Evolutionary conservation across 2,888 invertebrate genomes (phyloP).

Genomic region (Epistrophe eligans): DNA sequence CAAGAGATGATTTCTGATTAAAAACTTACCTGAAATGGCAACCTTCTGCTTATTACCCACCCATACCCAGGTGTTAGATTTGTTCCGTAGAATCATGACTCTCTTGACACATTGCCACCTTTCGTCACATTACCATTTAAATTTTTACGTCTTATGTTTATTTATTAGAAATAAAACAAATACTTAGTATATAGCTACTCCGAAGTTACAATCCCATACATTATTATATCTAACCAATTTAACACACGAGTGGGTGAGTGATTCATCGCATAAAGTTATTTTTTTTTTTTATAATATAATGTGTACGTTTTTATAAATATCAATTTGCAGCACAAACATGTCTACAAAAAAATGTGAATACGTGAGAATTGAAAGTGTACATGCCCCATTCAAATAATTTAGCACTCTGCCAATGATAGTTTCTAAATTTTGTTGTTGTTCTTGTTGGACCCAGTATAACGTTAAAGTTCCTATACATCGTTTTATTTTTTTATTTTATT

Average conservation of each 20-base stretch:
- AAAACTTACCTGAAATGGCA: no score
- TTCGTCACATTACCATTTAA: neutral
- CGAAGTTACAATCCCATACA: neutral
- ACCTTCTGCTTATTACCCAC: neutral
- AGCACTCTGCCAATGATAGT: constrained; percentile 68
- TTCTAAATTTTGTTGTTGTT: constrained; percentile 16
- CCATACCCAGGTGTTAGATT: neutral
- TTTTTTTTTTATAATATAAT: constrained; percentile 5
- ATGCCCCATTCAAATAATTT: constrained; percentile 66
- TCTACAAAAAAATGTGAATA: constrained; percentile 13
- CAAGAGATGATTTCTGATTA: no score
- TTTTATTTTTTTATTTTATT: neutral
- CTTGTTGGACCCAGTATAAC: constrained; percentile 1
- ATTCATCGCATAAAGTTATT: constrained; percentile 61
- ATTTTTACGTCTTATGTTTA: neutral
- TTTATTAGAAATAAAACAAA: no score
- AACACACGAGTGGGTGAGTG: constrained; percentile 60
- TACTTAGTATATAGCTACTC: neutral
- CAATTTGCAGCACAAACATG: constrained; percentile 39
- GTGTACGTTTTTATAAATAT: constrained; percentile 27
- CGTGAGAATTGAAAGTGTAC: constrained; percentile 6
- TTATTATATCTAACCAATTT: constrained; percentile 1
- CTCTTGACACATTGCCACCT: neutral
- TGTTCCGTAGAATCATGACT: neutral
- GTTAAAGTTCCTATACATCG: neutral